These are phyloP conservation scores for Polydrusus tereticollis DNA, from an alignment of 2,888 invertebrate genomes.

Conservation along the genomic window DNA sequence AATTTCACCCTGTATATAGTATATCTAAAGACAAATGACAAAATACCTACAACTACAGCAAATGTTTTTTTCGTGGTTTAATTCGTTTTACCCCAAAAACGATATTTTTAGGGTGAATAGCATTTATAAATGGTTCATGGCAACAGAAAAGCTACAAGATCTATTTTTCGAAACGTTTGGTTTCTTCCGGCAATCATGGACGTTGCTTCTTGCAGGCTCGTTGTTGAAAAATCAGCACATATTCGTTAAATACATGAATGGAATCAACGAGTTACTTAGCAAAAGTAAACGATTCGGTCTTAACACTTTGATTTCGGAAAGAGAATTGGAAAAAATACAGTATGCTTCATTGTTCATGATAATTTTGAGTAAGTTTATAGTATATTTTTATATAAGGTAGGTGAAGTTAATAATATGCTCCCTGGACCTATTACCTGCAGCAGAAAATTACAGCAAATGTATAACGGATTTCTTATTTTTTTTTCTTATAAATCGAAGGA, in stretches of 20 bases:
- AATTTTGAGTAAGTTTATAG: neutral
- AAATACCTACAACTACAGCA: no score
- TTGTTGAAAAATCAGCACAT: neutral
- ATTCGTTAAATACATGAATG: conserved; percentile 1
- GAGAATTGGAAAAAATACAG: conserved; percentile 11
- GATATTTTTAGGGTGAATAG: neutral
- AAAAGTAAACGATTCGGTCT: conserved; percentile 23
- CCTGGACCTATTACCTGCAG: no score
- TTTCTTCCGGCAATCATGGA: conserved; percentile 12
- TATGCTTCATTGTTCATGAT: conserved; percentile 10
- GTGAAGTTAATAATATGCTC: no score
- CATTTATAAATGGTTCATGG: conserved; percentile 1
- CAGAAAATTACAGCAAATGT: neutral
- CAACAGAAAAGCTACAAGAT: neutral
- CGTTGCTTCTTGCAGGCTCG: neutral
- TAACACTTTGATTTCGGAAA: conserved; percentile 1
- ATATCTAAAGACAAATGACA: no score
- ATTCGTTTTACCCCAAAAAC: no score
- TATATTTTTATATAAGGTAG: neutral
- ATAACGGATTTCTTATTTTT: no score
- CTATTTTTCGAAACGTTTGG: conserved; percentile 8
- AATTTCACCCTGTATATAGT: no score
- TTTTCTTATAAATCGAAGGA: no score
- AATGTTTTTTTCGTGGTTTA: no score
- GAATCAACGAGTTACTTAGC: neutral